Percentiles rank a stretch among this genome's conserved stretches.
Conservation (phyloP, 2,797 vertebrate genomes). For the Amblyopsis hoosieri region DNA sequence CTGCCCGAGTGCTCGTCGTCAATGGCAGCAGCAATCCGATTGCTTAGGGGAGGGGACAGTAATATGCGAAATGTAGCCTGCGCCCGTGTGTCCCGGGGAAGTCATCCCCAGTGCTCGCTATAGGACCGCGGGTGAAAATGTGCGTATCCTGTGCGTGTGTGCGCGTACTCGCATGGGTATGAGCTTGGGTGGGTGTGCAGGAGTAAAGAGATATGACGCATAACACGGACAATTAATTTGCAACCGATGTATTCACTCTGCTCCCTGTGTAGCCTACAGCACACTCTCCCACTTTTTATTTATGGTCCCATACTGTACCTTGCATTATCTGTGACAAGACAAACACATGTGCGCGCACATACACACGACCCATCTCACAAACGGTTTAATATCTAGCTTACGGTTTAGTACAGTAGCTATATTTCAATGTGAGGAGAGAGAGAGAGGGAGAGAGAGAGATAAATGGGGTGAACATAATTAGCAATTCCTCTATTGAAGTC, state of each 20-base stretch:
- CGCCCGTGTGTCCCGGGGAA: constrained; percentile 38
- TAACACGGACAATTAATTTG: constrained; percentile 5
- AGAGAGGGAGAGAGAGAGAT: not conserved
- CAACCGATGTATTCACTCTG: constrained; percentile 9
- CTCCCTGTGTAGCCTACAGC: not conserved
- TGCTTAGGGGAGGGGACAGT: constrained; percentile 53
- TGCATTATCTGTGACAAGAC: not conserved
- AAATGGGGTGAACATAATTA: constrained; percentile 12
- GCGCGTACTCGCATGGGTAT: not conserved
- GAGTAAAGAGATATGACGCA: constrained; percentile 1
- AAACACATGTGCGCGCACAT: constrained; percentile 7
- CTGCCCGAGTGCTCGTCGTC: constrained; percentile 63
- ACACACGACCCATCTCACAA: not conserved
- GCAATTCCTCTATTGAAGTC: constrained; percentile 66
- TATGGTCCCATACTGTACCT: too few relatives aligned
- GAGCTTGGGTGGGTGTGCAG: too few relatives aligned
- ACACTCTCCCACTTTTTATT: too few relatives aligned
- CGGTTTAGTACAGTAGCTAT: too few relatives aligned
- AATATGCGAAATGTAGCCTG: constrained; percentile 53
- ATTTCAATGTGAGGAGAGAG: not conserved
- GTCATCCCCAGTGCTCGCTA: too few relatives aligned
- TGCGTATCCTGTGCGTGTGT: constrained; percentile 14
- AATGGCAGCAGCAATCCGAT: constrained; percentile 52
- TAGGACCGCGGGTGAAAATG: constrained; percentile 14
- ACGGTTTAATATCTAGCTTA: too few relatives aligned